phyloP scores from a whole-genome alignment of 2,113 vertebrate genomes.

The Amblyornis subalaris region DNA sequence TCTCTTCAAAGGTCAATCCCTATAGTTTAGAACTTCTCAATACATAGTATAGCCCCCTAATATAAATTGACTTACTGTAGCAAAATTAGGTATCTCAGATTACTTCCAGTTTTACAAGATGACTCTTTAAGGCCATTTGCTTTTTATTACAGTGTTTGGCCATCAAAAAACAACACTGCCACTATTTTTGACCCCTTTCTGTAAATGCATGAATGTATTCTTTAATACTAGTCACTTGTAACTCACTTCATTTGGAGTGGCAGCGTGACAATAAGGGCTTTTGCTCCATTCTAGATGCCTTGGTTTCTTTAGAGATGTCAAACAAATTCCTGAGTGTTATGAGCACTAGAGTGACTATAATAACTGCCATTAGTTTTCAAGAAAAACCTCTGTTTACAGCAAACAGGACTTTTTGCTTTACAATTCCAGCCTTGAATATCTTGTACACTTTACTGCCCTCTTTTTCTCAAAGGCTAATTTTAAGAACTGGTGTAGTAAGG shows the following conservation, averaged over 20 bases:
- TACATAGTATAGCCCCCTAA: background rate
- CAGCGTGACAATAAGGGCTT: background rate
- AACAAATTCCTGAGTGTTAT: background rate
- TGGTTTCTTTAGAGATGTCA: background rate
- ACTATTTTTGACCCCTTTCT: background rate
- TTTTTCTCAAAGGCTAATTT: background rate
- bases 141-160: background rate
- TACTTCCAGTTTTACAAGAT: background rate
- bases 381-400: background rate
- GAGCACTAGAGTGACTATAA: background rate
- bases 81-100: background rate
- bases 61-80: background rate
- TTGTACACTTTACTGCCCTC: background rate
- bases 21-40: background rate
- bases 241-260: background rate
- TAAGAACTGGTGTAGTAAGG: background rate
- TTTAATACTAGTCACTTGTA: background rate
- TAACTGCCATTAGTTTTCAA: background rate
- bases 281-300: background rate
- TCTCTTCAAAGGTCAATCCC: background rate
- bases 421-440: background rate
- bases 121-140: background rate
- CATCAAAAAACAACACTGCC: background rate
- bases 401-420: background rate
- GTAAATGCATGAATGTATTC: background rate